Conservation (phyloP, 2,797 vertebrate genomes). For the Scolopax bukidnonensis region DNA sequence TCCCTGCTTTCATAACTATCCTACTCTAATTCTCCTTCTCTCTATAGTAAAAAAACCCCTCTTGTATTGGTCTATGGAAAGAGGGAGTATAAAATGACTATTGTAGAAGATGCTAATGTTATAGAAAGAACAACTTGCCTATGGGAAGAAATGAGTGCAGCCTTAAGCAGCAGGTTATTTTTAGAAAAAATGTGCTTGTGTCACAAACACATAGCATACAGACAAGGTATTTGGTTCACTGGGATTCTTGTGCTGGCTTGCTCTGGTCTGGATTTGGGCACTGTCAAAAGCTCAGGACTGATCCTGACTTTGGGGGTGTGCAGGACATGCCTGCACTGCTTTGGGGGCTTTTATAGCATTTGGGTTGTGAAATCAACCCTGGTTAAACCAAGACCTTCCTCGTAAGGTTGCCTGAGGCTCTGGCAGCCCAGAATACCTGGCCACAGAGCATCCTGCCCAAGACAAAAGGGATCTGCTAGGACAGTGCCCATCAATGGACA, state of each 20-base stretch:
- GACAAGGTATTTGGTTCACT: not conserved
- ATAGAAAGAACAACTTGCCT: not conserved
- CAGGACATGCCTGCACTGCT: not conserved
- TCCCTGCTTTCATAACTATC: not conserved
- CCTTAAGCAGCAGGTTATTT: not conserved
- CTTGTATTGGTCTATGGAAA: not conserved
- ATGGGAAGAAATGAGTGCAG: not conserved
- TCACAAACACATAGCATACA: not conserved
- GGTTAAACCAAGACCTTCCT: not conserved
- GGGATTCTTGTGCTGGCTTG: not conserved
- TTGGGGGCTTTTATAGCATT: not conserved
- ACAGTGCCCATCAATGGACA: not conserved
- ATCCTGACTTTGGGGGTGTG: not conserved
- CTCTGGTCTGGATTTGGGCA: not conserved
- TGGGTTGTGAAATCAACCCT: not conserved
- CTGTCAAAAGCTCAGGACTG: not conserved
- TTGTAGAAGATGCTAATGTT: not conserved
- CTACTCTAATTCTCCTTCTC: not conserved
- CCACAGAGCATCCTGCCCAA: not conserved
- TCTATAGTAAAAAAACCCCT: not conserved
- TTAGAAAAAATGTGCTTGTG: not conserved
- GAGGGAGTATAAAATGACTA: not conserved
- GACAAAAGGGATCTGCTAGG: not conserved
- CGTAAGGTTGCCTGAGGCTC: not conserved
- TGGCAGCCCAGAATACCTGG: not conserved